Evolutionary conservation across 2,113 vertebrate genomes (phyloP), one percentile per base, ranked within the genome.

Genomic region (Nymphicus hollandicus): DNA sequence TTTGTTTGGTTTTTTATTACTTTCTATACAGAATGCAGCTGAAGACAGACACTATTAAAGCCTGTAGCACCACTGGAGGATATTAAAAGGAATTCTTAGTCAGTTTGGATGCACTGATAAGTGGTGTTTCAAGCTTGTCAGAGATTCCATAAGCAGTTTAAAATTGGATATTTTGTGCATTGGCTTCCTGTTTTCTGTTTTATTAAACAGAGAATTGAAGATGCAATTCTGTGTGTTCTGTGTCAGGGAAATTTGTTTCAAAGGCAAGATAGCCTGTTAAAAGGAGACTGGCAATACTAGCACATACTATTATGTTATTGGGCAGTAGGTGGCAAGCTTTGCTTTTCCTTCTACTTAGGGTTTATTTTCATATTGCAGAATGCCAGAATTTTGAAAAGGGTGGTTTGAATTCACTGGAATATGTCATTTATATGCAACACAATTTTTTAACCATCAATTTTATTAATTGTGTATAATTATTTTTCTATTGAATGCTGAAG

Each of bases 291-390:
- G 39, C 58, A 53, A 23, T 72, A 63, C 56, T 69, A 88, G 41
- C 77, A 43, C 63, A 81, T 88, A 96, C 93, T 95, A 97, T 98
- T 98, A 98, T 97, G 94, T 97, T 82, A 46, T 64, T 94, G 96
- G 96, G 97, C 98, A 98, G 98, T 98, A 98, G 98, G 97, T 98
- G 98, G 98, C 98, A 98, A 98, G 88, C 98, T 98, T 98, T 94
- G 89, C 98, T 98, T 98, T 98, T 94, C 35, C 60, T 92, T 98
- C 88, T 94, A n/a, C 73, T 94, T 96, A 3, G 3, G 56, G 55
- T 95, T 97, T 96, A 87, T 96, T 98, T 97, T 96, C 39, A 6
- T 53, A 39, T 55, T 76, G 33, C 27, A 60, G 76, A 85, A 92
- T 86, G 95, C 95, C 96, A 97, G 56, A 97, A 92, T 93, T 91